phyloP scores from a whole-genome alignment of 2,113 vertebrate genomes.

The Craseonycteris thonglongyai region DNA sequence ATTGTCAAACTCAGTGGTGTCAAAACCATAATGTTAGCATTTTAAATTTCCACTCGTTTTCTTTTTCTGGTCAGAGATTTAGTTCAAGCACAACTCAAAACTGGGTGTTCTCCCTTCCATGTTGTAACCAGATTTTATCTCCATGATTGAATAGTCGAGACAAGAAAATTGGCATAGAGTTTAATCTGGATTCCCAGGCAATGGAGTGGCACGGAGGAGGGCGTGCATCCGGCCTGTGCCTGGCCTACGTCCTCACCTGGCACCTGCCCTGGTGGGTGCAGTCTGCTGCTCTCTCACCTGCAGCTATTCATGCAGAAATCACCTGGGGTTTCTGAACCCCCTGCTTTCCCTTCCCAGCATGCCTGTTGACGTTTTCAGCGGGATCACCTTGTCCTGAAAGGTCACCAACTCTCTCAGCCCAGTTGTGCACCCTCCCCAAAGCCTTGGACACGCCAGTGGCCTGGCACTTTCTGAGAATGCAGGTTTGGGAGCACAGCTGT shows the following conservation, averaged over 20 bases:
- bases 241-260: no score
- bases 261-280: not conserved
- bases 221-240: rapidly evolving
- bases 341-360: not conserved
- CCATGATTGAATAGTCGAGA: not conserved
- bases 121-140: not conserved
- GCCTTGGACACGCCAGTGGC: not conserved
- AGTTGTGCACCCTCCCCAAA: not conserved
- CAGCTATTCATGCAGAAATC: rapidly evolving
- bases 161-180: not conserved
- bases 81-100: not conserved
- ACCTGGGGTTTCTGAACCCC: not conserved
- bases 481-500: rapidly evolving
- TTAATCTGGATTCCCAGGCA: no score
- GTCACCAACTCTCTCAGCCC: not conserved
- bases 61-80: not conserved
- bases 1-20: not conserved
- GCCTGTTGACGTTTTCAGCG: not conserved
- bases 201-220: rapidly evolving
- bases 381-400: not conserved
- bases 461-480: not conserved
- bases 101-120: not conserved
- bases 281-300: no score
- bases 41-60: not conserved
- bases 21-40: not conserved